Evolutionary conservation across 2,797 vertebrate species (phyloP), one percentile per base, ranked within the genome.

Genomic region (Dicrostonyx torquatus): DNA sequence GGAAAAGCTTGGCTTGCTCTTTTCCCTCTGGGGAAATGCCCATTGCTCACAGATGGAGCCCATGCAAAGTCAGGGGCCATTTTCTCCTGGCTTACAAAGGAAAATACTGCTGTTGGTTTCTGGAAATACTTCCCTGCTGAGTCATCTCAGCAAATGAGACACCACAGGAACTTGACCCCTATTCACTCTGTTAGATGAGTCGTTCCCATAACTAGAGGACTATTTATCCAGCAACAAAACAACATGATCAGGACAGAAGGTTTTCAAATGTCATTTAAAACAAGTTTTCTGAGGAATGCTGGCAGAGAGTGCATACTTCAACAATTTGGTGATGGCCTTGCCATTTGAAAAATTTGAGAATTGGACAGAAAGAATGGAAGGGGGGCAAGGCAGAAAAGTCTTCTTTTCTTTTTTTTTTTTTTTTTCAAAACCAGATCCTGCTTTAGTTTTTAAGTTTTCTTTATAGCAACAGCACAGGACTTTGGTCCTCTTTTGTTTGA

Each of bases 221-320:
- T 40, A 82, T 92, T 95, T 92, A 94, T 58, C 58, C 40, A 92
- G 83, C 64, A 73, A 78, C 18, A 84, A 90, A 94, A 77, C 75
- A 62, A 50, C 1, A 6, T 15, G 55, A 87, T 91, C 31, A 40
- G 62, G 34, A 40, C 18, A 80, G 91, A 80, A 43, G 60, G 20
- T 92, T 87, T 91, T 90, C 86, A 93, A 89, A 91, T 82, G 79
- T 26, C 90, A 78, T 45, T 55, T 90, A 77, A 93, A 87, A 37
- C 68, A 79, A 79, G 10, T 58, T 79, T 24, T 90, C 90, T 83
- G 29, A 89, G 75, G 91, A 90, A 72, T 29, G 24, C 55, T 87
- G 78, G 77, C 70, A 83, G 84, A 76, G 45, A 18, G 45, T 18
- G 18, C 50, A 14, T 58, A 48, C 13, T 64, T 72, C 45, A 64